Base-by-base conservation (phyloP, 2,888 invertebrate species). In the Cyaniris semiargus region DNA sequence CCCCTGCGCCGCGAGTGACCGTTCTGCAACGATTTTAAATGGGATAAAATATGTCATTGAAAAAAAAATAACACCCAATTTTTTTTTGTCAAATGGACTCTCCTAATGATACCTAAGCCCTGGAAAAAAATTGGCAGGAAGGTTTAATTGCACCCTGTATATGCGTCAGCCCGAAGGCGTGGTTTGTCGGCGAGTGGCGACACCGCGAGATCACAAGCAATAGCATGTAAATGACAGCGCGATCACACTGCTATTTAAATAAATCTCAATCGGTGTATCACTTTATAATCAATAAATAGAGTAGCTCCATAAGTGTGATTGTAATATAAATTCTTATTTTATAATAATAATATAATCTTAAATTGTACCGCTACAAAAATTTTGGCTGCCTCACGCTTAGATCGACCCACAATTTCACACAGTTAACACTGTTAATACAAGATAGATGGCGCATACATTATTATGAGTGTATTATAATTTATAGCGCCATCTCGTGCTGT, bases 331-430 rank as follows among this genome's bases (percentile, higher is more conserved):
- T 48, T 23, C 53, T 48, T 72, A 72, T 13, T 10, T 13, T 6
- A 21, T 72, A 72, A 71, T 71, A 71, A 23, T 74, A 48, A 66
- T 66, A 66, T 66, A 66, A 66, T 66, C 66, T 66, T 66, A 66
- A 27, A 15, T 27, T 66, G 15, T 66, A 72, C 4, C 48, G 23
- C 74, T 74, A 74, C 74, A 48, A 74, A 48, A 48, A 74, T 74
- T 74, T 74, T 74, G 74, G 74, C 74, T 74, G n/a, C 18, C 18
- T 53, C 23, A 53, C 27, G 74, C 13, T 53, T 74, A 48, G 53
- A 53, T 15, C 74, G 74, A 48, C 48, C 15, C 48, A 21, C 44
- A 72, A 72, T 21, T 44, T 66, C 6, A 15, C 38, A 72, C 3
- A 44, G 44, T 44, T 48, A 44, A 53, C 53, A 53, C 48, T 15